Base-by-base conservation (phyloP, 2,113 vertebrate species). In the Micronycteris hirsuta region DNA sequence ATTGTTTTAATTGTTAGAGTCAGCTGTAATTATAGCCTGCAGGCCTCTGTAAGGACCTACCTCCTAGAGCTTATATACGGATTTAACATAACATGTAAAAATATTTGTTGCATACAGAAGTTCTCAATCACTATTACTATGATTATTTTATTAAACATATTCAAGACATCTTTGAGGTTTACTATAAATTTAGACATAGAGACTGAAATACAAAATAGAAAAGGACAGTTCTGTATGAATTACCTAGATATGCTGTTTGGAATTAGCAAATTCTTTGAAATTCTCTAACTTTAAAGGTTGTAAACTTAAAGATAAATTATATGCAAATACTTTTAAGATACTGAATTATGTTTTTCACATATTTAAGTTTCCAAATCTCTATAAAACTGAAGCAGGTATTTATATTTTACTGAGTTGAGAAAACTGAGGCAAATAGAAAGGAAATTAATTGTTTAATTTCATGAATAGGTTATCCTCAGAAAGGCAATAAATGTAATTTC, bases 371-470 rank as follows among this genome's bases (percentile, higher is more conserved):
- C 31, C n/a, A 90, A 78, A 52, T 85, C 10, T 24, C 61, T 90
- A 45, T 58, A 87, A n/a, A 68, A 22, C 31, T 92, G 52, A 93
- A 78, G 36, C 28, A 47, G 6, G 0, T 85, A 73, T 80, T 91
- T 92, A 47, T 83, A 33, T 54, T 91, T 96, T 56, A 77, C 45
- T 74, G 49, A 91, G 9, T 24, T 52, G 68, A 89, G 65, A 88
- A 89, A 91, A 83, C 15, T 14, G n/a, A 89, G 13, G 20, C 58
- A 63, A 38, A 77, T 15, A 61, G 24, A 47, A 13, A 94, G 24
- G 22, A 94, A 93, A 83, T 70, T n/a, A 43, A 38, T 87, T 52
- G 56, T 58, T 85, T 9, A 49, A 65, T 89, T 92, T 96, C 81
- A 84, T 86, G 20, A 78, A 49, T 19, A 87, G 6, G 7, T 82